Evolutionary conservation across 2,113 vertebrate species (phyloP), one percentile per base, ranked within the genome.

Genomic region (Toxotes chatareus): DNA sequence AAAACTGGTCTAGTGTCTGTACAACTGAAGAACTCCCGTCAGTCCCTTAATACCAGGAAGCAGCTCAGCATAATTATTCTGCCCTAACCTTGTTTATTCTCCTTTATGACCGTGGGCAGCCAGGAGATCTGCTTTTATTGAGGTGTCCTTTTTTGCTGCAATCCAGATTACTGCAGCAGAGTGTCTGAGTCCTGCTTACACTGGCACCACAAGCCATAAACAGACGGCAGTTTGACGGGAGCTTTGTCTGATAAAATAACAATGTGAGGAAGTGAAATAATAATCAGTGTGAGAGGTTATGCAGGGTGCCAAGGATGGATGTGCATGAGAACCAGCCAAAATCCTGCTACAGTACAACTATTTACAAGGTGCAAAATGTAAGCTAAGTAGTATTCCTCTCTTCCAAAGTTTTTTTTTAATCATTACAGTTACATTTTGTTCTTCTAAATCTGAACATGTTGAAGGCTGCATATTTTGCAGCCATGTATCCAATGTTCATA

Each of bases 91-190:
- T 87, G 77, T 91, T 91, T 90, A 91, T 83, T 77, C 89, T 78
- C 77, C 83, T 92, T 90, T 91, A 92, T 89, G 86, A 85, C 87
- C 1, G 44, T 62, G 72, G 88, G 80, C 89, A 86, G 88, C 73
- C 85, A 93, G 80, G 75, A 91, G 90, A 89, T 86, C 81, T 90
- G 85, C 72, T 90, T 93, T 93, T 92, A 93, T 93, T 93, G 91
- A 91, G 88, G 88, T 88, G 76, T 75, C 65, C 46, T 81, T 86
- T 53, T 79, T 83, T 81, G 38, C 68, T 38, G 31, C 83, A 84
- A 90, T 88, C 89, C 85, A 84, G 86, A 91, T 88, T 89, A 91
- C 85, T 82, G 86, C 73, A 53, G 76, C 85, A 47, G 70, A 79
- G 76, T 60, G 76, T 85, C 82, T 77, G 82, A 88, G 77, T 89